These are phyloP conservation scores for Drosophila ambigua DNA, from an alignment of 1,140 invertebrate genomes.

Conservation along the genomic window DNA sequence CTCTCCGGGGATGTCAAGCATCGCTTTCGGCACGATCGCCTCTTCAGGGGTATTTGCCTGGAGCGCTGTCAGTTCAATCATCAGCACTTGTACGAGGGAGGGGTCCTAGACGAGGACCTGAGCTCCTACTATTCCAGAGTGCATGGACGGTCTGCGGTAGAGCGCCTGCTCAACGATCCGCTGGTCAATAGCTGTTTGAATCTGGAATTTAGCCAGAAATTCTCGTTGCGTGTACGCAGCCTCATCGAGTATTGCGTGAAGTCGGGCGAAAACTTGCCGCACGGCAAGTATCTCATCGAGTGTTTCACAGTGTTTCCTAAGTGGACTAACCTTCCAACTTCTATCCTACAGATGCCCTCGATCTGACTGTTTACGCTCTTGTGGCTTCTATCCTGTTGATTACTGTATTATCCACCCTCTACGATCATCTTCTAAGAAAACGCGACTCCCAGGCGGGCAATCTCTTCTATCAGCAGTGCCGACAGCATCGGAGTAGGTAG, in stretches of 20 bases:
- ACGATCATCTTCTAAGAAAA: slow-evolving; percentile 53
- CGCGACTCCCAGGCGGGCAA: slow-evolving; percentile 14
- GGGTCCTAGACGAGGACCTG: slow-evolving; percentile 53
- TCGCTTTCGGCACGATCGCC: slow-evolving; percentile 85
- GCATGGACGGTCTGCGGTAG: slow-evolving; percentile 46
- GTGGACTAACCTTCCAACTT: not conserved
- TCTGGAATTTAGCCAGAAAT: slow-evolving; percentile 52
- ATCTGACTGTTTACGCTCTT: slow-evolving; percentile 39
- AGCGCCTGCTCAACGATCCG: slow-evolving; percentile 50
- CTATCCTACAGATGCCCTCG: slow-evolving; percentile 45
- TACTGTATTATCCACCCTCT: slow-evolving; percentile 42
- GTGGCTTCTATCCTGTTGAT: slow-evolving; percentile 44
- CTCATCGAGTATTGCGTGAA: slow-evolving; percentile 72
- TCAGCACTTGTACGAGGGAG: slow-evolving; percentile 32
- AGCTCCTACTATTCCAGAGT: slow-evolving; percentile 53
- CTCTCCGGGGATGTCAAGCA: slow-evolving; percentile 84
- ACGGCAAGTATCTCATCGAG: slow-evolving; percentile 35
- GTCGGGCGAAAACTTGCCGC: slow-evolving; percentile 28
- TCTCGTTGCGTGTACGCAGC: slow-evolving; percentile 49
- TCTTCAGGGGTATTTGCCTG: slow-evolving; percentile 85
- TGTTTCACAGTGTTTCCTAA: not conserved
- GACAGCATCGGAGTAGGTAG: slow-evolving; percentile 26
- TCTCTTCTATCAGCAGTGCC: slow-evolving; percentile 50
- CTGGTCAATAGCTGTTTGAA: slow-evolving; percentile 71
- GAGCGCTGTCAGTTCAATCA: slow-evolving; percentile 58